These are phyloP conservation scores for Sarcophaga subvicina DNA, from an alignment of 2,888 invertebrate species.

Conservation along the genomic window DNA sequence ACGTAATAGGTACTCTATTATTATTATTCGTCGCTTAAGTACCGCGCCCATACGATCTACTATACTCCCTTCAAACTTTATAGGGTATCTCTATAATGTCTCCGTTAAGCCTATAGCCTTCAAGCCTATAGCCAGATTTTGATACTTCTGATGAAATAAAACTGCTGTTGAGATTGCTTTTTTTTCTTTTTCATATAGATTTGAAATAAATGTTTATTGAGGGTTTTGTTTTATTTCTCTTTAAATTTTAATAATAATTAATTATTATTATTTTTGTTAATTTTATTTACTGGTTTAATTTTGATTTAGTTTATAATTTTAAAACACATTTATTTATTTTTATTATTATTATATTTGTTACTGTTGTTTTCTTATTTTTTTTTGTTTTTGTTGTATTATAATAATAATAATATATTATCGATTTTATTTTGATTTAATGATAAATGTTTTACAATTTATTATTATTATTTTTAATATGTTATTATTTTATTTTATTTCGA, in stretches of 20 bases:
- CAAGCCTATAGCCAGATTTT: too few relatives aligned
- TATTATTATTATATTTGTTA: slow-evolving; percentile 69
- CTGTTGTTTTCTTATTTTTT: slow-evolving; percentile 67
- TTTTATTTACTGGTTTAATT: slow-evolving; percentile 62
- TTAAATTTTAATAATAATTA: slow-evolving; percentile 22
- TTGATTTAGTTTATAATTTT: slow-evolving; percentile 67
- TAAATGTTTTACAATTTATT: slow-evolving; percentile 16
- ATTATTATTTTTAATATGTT: slow-evolving; percentile 12
- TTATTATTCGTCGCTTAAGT: too few relatives aligned
- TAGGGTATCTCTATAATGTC: too few relatives aligned
- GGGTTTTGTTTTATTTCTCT: slow-evolving; percentile 67
- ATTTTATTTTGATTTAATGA: slow-evolving; percentile 53
- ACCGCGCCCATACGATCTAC: too few relatives aligned
- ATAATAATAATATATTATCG: slow-evolving; percentile 29
- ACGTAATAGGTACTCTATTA: too few relatives aligned
- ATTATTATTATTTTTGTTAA: slow-evolving; percentile 68
- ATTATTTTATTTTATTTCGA: slow-evolving; percentile 12
- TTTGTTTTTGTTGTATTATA: slow-evolving; percentile 69
- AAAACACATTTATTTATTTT: slow-evolving; percentile 75
- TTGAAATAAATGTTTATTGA: slow-evolving; percentile 63
- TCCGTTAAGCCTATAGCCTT: too few relatives aligned
- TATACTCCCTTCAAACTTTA: too few relatives aligned
- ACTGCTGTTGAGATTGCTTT: neutral
- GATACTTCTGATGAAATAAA: neutral
- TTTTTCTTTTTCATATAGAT: slow-evolving; percentile 30